phyloP scores from a whole-genome alignment of 1,140 invertebrate species.

The Lanistes nyassanus region DNA sequence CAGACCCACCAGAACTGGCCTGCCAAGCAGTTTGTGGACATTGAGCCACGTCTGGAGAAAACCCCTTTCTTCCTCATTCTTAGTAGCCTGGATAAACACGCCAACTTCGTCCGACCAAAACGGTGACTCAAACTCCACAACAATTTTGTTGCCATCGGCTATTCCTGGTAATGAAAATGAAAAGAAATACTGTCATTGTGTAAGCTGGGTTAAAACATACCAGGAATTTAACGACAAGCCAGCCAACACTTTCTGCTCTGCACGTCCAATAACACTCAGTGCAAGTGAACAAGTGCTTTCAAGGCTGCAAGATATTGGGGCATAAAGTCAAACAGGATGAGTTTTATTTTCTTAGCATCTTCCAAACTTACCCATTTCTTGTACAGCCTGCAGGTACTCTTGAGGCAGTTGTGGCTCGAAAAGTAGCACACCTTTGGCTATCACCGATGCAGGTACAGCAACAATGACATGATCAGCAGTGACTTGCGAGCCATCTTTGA shows the following conservation, averaged over 20 bases:
- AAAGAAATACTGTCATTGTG: too few species aligned
- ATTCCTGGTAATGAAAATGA: conserved; percentile 28
- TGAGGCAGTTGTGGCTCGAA: conserved; percentile 49
- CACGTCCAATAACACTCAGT: too few species aligned
- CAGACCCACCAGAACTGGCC: conserved; percentile 35
- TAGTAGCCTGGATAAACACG: conserved; percentile 40
- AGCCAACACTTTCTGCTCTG: too few species aligned
- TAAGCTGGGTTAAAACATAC: too few species aligned
- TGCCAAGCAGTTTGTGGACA: conserved; percentile 33
- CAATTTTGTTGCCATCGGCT: conserved; percentile 40
- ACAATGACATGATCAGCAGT: conserved; percentile 48
- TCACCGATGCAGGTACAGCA: conserved; percentile 44
- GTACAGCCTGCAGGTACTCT: conserved; percentile 30
- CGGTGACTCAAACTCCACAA: conserved; percentile 46
- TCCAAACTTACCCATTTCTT: conserved; percentile 36
- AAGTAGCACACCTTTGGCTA: conserved; percentile 34
- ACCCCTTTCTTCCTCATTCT: conserved; percentile 29
- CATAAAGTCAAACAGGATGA: background rate
- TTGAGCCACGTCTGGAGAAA: conserved; percentile 49
- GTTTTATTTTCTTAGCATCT: background rate
- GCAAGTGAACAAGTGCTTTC: background rate
- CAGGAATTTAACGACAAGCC: too few species aligned
- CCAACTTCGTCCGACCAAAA: conserved; percentile 52
- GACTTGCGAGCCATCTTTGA: conserved; percentile 40
- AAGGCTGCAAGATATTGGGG: background rate